These are phyloP conservation scores for Drosophila bunnanda DNA, from an alignment of 2,888 invertebrate genomes.

Conservation along the genomic window DNA sequence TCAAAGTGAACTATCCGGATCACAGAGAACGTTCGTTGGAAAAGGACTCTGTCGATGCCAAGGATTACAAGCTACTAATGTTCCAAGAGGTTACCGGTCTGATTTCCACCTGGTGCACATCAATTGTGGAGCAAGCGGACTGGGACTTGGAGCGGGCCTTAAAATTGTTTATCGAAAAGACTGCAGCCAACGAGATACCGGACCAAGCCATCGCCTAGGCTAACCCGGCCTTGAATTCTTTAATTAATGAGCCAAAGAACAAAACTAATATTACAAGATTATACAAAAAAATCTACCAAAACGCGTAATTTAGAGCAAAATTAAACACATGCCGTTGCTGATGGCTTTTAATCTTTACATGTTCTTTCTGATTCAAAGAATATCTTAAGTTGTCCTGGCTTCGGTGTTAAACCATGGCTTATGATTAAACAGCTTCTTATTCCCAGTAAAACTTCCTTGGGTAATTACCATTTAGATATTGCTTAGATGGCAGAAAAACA, in stretches of 20 bases:
- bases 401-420: background rate
- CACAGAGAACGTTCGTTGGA: slow-evolving; percentile 39
- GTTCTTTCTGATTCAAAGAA: background rate
- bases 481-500: slow-evolving; percentile 43
- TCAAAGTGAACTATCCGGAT: slow-evolving; percentile 18
- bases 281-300: background rate
- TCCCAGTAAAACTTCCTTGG: slow-evolving; percentile 19
- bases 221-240: background rate
- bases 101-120: slow-evolving; percentile 79
- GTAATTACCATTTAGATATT: slow-evolving; percentile 5
- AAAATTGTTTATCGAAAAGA: slow-evolving; percentile 64
- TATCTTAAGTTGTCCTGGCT: background rate
- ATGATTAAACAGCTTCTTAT: background rate
- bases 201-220: slow-evolving; percentile 68
- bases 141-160: slow-evolving; percentile 77
- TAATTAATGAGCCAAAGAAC: background rate
- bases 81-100: slow-evolving; percentile 78
- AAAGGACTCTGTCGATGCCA: slow-evolving; percentile 59
- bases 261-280: background rate
- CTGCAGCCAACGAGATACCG: slow-evolving; percentile 66
- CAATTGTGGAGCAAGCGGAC: slow-evolving; percentile 76
- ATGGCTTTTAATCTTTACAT: background rate
- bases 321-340: background rate
- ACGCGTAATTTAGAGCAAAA: too few species aligned
- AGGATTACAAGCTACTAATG: slow-evolving; percentile 76